Evolutionary conservation across 2,888 invertebrate genomes (phyloP).

Genomic region (Junonia oenone): DNA sequence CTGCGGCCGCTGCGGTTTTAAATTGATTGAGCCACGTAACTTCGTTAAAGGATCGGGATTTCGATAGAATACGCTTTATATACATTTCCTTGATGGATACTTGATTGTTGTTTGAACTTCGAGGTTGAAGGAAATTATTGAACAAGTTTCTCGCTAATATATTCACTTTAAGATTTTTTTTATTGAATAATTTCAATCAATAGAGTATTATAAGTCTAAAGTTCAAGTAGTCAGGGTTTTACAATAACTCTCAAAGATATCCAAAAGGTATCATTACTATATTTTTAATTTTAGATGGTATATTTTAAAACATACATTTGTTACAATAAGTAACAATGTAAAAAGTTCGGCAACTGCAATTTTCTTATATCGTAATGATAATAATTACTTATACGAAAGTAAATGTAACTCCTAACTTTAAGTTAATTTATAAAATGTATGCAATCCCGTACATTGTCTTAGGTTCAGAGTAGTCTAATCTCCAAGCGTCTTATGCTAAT

Average conservation of each 20-base stretch:
- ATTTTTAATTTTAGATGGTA: no score
- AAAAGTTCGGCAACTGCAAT: no score
- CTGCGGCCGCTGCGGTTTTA: slow-evolving; percentile 33
- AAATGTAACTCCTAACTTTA: no score
- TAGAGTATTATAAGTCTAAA: neutral
- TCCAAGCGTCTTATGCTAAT: slow-evolving; percentile 5
- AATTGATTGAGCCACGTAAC: slow-evolving; percentile 34
- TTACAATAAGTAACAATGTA: no score
- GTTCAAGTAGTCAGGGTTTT: neutral
- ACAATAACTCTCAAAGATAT: no score
- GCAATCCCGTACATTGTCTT: no score
- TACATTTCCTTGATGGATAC: slow-evolving; percentile 1
- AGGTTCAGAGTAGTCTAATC: neutral
- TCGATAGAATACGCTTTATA: slow-evolving; percentile 8
- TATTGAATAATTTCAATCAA: neutral
- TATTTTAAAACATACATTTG: no score
- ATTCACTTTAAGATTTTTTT: neutral
- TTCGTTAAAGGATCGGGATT: slow-evolving; percentile 25
- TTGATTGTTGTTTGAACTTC: neutral
- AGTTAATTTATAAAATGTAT: no score
- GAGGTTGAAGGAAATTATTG: neutral
- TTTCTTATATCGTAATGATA: no score
- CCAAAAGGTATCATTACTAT: no score
- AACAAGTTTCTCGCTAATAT: neutral
- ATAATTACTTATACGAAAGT: no score